phyloP scores from a whole-genome alignment of 2,113 vertebrate species.

The Lagopus leucura region DNA sequence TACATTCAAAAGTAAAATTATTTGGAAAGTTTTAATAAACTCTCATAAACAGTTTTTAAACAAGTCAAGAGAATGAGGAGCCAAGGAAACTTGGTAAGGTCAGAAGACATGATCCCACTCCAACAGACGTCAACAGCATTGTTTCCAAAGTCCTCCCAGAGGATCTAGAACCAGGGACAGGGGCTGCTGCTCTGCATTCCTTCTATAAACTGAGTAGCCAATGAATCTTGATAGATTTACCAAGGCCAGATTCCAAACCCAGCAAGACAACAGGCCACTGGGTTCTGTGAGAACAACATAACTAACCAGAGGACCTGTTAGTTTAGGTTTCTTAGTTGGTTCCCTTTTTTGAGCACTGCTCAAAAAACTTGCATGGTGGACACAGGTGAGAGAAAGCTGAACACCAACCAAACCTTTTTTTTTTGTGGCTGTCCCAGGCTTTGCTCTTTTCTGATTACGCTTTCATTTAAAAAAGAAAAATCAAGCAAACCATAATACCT shows the following conservation, averaged over 20 bases:
- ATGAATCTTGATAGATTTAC: not conserved
- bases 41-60: constrained; percentile 4
- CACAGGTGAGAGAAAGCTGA: not conserved
- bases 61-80: not conserved
- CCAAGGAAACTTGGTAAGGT: constrained; percentile 48
- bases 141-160: constrained; percentile 32
- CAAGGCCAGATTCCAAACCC: not conserved
- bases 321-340: not conserved
- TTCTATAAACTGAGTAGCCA: not conserved
- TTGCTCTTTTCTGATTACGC: not conserved
- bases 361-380: not conserved
- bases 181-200: not conserved
- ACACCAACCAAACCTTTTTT: not conserved
- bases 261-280: not conserved
- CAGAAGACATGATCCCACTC: constrained; percentile 8
- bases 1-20: constrained; percentile 26
- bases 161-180: constrained; percentile 33
- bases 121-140: not conserved
- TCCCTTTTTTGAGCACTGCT: not conserved
- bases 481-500: not conserved
- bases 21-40: constrained; percentile 57
- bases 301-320: too few species aligned
- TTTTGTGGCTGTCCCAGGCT: not conserved
- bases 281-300: not conserved
- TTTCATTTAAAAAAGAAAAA: not conserved